Conservation (phyloP, 2,888 invertebrate genomes). For the Epinotia demarniana region DNA sequence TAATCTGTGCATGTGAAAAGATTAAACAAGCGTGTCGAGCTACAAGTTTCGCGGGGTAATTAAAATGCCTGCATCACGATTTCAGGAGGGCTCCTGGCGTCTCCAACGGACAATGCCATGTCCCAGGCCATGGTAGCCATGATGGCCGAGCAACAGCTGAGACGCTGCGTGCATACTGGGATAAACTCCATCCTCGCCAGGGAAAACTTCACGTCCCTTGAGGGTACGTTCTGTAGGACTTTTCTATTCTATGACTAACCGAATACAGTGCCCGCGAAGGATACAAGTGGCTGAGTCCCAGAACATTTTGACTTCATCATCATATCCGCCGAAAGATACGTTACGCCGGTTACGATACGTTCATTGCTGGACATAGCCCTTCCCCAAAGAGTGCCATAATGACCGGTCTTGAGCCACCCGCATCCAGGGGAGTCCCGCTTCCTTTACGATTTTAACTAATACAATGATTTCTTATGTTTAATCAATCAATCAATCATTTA, state of each 20-base stretch:
- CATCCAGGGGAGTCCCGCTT: no score
- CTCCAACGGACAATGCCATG: background rate
- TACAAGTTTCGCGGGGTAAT: background rate
- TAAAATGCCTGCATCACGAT: background rate
- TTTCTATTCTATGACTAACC: background rate
- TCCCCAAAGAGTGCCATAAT: no score
- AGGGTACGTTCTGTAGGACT: background rate
- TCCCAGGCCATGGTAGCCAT: background rate
- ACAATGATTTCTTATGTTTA: no score
- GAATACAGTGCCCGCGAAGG: background rate
- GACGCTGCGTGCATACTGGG: background rate
- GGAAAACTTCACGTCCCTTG: background rate
- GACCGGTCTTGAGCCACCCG: no score
- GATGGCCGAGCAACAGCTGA: constrained; percentile 2
- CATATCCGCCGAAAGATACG: no score
- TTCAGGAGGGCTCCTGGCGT: background rate
- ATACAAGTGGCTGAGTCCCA: no score
- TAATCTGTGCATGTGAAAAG: background rate
- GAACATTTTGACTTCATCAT: no score
- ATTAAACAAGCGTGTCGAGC: background rate
- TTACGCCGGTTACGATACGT: no score
- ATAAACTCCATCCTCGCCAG: background rate
- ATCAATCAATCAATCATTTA: no score
- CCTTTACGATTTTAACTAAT: no score
- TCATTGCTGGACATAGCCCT: no score